Percentiles rank a stretch among this genome's conserved stretches.
phyloP scores from a whole-genome alignment of 2,113 vertebrate species.

The Axis porcinus region DNA sequence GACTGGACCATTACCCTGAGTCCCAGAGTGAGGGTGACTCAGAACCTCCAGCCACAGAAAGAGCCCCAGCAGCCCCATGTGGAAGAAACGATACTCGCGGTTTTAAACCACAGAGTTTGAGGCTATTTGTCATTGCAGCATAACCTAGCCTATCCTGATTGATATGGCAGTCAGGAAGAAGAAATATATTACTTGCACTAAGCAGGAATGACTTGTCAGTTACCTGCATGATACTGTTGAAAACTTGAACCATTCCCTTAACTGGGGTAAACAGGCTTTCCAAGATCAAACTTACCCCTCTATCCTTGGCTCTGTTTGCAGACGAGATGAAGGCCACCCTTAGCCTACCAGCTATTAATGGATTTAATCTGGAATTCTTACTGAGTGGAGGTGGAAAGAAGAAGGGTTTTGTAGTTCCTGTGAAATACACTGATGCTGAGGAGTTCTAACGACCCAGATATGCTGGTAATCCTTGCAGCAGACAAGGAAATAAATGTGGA shows the following conservation, averaged over 20 bases:
- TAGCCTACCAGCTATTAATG: accelerated
- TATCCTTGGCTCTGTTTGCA: background rate
- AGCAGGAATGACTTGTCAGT: background rate
- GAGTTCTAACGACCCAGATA: background rate
- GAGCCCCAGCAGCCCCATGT: background rate
- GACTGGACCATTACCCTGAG: background rate
- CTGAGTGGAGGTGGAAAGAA: background rate
- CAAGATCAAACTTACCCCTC: accelerated
- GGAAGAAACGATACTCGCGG: background rate
- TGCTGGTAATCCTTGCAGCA: no score
- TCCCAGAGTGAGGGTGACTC: background rate
- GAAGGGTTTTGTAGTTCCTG: background rate
- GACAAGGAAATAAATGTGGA: background rate
- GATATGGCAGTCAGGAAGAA: background rate
- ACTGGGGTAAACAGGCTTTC: background rate
- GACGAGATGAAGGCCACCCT: background rate
- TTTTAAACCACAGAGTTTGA: background rate
- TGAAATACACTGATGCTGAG: background rate
- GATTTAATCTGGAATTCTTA: background rate
- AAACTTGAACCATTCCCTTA: background rate
- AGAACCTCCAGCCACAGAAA: background rate
- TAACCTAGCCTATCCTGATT: background rate
- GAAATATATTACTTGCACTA: background rate
- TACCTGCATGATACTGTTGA: no score
- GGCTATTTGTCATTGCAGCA: background rate